Conservation (phyloP, 2,888 invertebrate genomes). For the Dryomyza anilis region DNA sequence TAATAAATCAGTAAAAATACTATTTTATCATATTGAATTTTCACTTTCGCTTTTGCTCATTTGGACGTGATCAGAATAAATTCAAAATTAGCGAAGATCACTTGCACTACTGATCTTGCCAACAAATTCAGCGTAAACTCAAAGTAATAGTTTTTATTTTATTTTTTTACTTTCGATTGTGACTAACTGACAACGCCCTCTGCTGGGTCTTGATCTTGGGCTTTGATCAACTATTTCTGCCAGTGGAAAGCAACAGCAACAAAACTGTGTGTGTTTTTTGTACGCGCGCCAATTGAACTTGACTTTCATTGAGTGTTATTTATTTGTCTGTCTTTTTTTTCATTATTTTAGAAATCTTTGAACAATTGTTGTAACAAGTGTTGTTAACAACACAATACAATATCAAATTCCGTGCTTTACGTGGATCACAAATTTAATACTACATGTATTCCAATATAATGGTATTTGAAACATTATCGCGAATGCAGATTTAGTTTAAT, state of each 20-base stretch:
- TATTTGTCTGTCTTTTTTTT: neutral
- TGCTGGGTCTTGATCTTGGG: too few relatives aligned
- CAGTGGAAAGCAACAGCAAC: conserved; percentile 16
- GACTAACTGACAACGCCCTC: conserved; percentile 23
- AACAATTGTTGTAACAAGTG: conserved; percentile 7
- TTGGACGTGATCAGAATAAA: conserved; percentile 31
- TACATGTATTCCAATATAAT: neutral
- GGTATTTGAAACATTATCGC: neutral
- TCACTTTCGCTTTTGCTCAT: conserved; percentile 25
- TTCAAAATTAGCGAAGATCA: conserved; percentile 30
- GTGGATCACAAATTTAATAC: too few relatives aligned
- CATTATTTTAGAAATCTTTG: conserved; percentile 12
- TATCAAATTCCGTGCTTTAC: too few relatives aligned
- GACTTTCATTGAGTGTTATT: conserved; percentile 27
- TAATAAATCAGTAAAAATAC: too few relatives aligned
- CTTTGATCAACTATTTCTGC: conserved; percentile 1
- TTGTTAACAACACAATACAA: too few relatives aligned
- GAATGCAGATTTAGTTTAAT: neutral
- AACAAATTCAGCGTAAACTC: neutral
- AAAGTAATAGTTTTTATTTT: too few relatives aligned
- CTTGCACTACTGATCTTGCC: conserved; percentile 10
- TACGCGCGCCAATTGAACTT: conserved; percentile 29
- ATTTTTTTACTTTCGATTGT: neutral
- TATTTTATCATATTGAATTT: conserved; percentile 16
- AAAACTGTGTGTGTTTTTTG: conserved; percentile 1